A percentile compares a stretch with the other conserved stretches of the same genome.
These are phyloP conservation scores for Ailuropoda melanoleuca DNA, from an alignment of 2,113 vertebrate species.

Conservation along the genomic window DNA sequence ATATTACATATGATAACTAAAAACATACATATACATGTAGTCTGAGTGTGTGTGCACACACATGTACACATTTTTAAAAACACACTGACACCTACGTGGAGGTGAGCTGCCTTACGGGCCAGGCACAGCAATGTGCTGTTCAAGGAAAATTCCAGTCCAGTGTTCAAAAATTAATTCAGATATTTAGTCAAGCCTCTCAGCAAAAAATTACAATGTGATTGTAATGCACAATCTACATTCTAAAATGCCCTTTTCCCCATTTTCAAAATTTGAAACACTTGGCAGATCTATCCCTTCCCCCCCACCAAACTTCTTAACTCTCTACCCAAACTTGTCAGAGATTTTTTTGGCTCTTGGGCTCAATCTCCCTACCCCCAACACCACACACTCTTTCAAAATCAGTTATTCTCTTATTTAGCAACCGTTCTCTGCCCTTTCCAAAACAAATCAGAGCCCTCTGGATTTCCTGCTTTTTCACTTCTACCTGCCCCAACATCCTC, in stretches of 20 bases:
- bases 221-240: neutral
- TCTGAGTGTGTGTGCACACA: neutral
- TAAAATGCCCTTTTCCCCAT: neutral
- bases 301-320: neutral
- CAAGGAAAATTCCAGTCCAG: neutral
- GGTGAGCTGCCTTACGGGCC: neutral
- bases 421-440: neutral
- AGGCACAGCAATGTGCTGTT: neutral
- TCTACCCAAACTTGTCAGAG: neutral
- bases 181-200: neutral
- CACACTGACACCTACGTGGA: neutral
- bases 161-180: neutral
- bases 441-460: neutral
- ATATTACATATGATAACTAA: neutral
- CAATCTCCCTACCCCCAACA: neutral
- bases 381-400: neutral
- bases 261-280: neutral
- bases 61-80: neutral
- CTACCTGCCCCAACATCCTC: neutral
- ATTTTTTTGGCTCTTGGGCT: neutral
- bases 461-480: neutral
- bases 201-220: neutral
- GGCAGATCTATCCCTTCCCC: neutral
- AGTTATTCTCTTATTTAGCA: neutral
- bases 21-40: neutral